These are phyloP conservation scores for Goniozus legneri DNA, from an alignment of 1,140 invertebrate genomes.

Conservation along the genomic window DNA sequence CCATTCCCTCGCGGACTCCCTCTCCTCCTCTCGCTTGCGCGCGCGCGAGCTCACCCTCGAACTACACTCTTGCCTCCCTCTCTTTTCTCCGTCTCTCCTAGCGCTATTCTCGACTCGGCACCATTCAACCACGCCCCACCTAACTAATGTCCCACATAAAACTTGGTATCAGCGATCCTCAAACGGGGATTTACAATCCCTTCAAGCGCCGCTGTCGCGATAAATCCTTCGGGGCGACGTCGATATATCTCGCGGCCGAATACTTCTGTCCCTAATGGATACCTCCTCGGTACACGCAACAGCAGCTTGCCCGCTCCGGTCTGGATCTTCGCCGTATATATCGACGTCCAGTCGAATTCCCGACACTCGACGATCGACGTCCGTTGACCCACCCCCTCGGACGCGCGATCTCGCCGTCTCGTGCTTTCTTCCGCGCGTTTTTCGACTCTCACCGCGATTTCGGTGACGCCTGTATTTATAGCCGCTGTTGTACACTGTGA, in stretches of 20 bases:
- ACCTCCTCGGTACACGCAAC: constrained; percentile 37
- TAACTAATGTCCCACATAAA: constrained; percentile 57
- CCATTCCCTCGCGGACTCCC: constrained; percentile 11
- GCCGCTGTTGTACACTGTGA: too few species aligned
- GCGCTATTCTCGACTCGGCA: constrained; percentile 45
- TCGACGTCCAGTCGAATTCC: constrained; percentile 23
- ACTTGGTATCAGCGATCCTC: constrained; percentile 57
- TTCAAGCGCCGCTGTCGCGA: constrained; percentile 53
- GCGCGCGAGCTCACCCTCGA: neutral
- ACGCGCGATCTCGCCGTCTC: too few species aligned
- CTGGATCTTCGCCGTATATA: constrained; percentile 29
- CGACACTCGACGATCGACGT: constrained; percentile 15
- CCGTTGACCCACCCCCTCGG: constrained; percentile 8
- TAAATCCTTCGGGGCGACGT: constrained; percentile 49
- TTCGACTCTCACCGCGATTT: too few species aligned
- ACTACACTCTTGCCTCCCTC: neutral
- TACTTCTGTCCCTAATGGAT: constrained; percentile 55
- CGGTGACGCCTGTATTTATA: too few species aligned
- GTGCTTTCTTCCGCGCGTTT: too few species aligned
- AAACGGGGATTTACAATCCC: constrained; percentile 57
- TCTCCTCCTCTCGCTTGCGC: constrained; percentile 12
- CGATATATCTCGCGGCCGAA: constrained; percentile 50
- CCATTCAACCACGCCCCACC: constrained; percentile 53
- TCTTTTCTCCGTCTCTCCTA: constrained; percentile 22
- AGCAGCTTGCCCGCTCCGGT: constrained; percentile 25